Evolutionary conservation across 2,113 vertebrate species (phyloP).

Genomic region (Catagonus wagneri): DNA sequence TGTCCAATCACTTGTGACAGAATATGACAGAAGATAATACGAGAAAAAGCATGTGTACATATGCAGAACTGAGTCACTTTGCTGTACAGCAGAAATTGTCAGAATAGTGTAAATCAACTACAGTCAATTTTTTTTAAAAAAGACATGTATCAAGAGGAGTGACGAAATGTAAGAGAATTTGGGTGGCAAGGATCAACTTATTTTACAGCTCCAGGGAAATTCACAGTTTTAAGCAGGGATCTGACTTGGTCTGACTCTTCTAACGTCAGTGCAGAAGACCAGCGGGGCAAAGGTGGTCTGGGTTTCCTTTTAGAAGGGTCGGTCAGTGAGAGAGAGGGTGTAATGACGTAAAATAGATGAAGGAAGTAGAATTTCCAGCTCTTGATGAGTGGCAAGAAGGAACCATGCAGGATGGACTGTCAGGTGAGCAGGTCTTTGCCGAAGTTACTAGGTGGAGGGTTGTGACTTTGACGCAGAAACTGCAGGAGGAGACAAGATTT

Average conservation of each 20-base stretch:
- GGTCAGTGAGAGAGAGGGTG: not conserved
- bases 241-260: not conserved
- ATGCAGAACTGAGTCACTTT: too few relatives aligned
- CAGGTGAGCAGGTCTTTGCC: not conserved
- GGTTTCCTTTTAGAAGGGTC: not conserved
- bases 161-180: not conserved
- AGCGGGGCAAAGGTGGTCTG: not conserved
- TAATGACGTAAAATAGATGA: accelerated
- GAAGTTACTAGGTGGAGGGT: not conserved
- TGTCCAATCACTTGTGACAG: too few relatives aligned
- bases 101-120: too few relatives aligned
- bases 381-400: not conserved
- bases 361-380: not conserved
- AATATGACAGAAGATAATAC: too few relatives aligned
- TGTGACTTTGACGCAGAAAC: not conserved
- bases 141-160: not conserved
- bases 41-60: too few relatives aligned
- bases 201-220: not conserved
- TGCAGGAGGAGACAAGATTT: not conserved
- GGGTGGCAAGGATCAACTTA: not conserved
- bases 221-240: not conserved
- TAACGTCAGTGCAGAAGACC: not conserved
- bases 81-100: too few relatives aligned
- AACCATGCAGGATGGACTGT: accelerated
- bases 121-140: too few relatives aligned